These are phyloP conservation scores for Neotoma lepida DNA, from an alignment of 2,113 vertebrate genomes.

Conservation along the genomic window DNA sequence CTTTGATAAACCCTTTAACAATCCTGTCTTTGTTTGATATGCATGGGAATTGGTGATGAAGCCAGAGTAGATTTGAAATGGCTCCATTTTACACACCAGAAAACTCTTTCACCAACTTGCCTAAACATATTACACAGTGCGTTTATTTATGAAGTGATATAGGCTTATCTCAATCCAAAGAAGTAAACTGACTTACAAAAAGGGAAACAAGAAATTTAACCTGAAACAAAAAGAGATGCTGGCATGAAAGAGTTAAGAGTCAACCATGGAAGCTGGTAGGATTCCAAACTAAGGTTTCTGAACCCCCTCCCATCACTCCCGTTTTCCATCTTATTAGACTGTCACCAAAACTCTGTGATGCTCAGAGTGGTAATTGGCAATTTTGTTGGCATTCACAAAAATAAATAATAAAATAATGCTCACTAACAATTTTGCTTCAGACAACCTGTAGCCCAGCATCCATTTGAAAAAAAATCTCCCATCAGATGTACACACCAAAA, in stretches of 20 bases:
- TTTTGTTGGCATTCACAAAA: conserved; percentile 11
- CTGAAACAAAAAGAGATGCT: not conserved
- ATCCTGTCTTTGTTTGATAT: conserved; percentile 5
- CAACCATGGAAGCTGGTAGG: not conserved
- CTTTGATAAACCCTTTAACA: not conserved
- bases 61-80: not conserved
- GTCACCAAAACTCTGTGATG: not conserved
- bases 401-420: not conserved
- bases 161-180: not conserved
- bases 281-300: conserved; percentile 15
- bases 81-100: conserved; percentile 21
- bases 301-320: not conserved
- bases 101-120: not conserved
- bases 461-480: conserved; percentile 46
- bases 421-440: conserved; percentile 42
- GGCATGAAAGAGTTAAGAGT: not conserved
- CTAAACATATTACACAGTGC: not conserved
- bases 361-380: not conserved
- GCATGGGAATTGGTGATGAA: not conserved
- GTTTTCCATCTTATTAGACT: not conserved
- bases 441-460: conserved; percentile 22
- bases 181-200: not conserved
- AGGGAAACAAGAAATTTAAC: not conserved
- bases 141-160: not conserved
- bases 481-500: conserved; percentile 57